A percentile compares a stretch with the other conserved stretches of the same genome.
Conservation (phyloP, 2,113 vertebrate species). For the Alexandromys fortis region DNA sequence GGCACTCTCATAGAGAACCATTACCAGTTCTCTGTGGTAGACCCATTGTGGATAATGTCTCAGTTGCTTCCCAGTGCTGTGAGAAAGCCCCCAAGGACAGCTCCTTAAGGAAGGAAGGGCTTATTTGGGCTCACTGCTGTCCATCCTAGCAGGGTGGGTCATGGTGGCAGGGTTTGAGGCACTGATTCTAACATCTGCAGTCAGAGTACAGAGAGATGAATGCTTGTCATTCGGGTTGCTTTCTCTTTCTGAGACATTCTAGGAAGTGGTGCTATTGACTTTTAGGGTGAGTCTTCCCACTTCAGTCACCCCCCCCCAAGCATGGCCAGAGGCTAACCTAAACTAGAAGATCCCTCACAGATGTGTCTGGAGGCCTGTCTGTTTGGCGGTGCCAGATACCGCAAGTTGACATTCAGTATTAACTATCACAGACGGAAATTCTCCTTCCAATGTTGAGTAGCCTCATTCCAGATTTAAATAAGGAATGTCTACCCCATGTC, state of each 20-base stretch:
- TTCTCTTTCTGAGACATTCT: background rate
- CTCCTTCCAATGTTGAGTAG: too few relatives aligned
- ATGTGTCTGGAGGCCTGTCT: background rate
- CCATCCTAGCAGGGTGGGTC: too few relatives aligned
- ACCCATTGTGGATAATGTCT: background rate
- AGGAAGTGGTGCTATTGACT: background rate
- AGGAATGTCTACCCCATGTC: too few relatives aligned
- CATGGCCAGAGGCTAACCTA: background rate
- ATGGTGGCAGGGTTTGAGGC: too few relatives aligned
- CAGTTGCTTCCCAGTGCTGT: background rate
- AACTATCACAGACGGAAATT: background rate
- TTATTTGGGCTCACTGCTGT: background rate
- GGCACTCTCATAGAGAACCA: conserved; percentile 58
- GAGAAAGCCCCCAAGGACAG: background rate
- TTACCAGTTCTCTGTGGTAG: conserved; percentile 73
- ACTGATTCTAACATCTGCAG: too few relatives aligned
- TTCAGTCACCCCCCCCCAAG: background rate
- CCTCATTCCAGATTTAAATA: too few relatives aligned
- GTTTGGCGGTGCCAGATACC: background rate
- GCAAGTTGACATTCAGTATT: background rate
- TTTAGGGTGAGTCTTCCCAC: background rate
- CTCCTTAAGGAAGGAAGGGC: too few relatives aligned
- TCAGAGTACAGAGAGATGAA: background rate
- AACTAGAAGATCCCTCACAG: background rate
- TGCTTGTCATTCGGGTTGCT: background rate